These are phyloP conservation scores for Diogma glabrata DNA, from an alignment of 2,888 invertebrate genomes.

Conservation along the genomic window DNA sequence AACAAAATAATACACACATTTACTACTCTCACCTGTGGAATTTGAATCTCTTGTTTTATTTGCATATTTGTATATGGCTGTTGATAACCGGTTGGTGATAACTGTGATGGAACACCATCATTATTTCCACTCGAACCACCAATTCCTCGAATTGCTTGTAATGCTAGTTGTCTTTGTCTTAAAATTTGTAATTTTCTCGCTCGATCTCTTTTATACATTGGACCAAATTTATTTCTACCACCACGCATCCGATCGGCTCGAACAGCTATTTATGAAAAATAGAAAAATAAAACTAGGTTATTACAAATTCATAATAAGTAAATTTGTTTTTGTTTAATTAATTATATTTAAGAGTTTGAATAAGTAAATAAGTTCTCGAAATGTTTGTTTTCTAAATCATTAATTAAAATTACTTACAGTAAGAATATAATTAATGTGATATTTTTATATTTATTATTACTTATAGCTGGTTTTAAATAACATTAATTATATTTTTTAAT, in stretches of 20 bases:
- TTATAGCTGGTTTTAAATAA: no score
- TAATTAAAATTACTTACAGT: no score
- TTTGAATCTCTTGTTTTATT: conserved; percentile 93
- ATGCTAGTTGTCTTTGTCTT: conserved; percentile 79
- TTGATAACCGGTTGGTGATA: conserved; percentile 46
- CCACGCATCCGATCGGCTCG: conserved; percentile 98
- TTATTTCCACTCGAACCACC: conserved; percentile 28
- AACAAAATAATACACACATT: conserved; percentile 9
- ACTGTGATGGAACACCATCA: conserved; percentile 36
- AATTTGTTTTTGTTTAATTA: no score
- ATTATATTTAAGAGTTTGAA: no score
- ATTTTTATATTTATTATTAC: no score
- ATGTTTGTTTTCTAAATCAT: no score
- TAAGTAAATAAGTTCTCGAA: no score
- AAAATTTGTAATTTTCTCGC: conserved; percentile 94
- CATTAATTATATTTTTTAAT: no score
- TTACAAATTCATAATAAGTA: no score
- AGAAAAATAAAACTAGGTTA: no score
- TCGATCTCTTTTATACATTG: conserved; percentile 98
- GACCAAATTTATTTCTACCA: conserved; percentile 98
- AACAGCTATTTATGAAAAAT: no score
- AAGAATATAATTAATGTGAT: no score
- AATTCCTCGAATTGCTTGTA: conserved; percentile 66
- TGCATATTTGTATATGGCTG: conserved; percentile 67
- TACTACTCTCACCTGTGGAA: conserved; percentile 57